These are phyloP conservation scores for Caenorhabditis elegans DNA, from an alignment of 1,140 invertebrate genomes.

Conservation along the genomic window WBcel235 BX284602.5:13108501-13109000, in stretches of 20 bases:
- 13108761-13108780: conserved; percentile 6
- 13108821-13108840: background rate
- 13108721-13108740: background rate
- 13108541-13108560: conserved; percentile 20
- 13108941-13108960: conserved; percentile 29
- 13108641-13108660: conserved; percentile 23
- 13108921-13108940: conserved; percentile 9
- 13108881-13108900: background rate
- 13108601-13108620: conserved; percentile 37
- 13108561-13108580: background rate
- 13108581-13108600: conserved; percentile 12
- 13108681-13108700: conserved; percentile 41
- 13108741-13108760: background rate
- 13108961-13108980: conserved; percentile 18
- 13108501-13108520: conserved; percentile 35
- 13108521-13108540: conserved; percentile 15
- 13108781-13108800: conserved; percentile 5
- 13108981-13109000: background rate
- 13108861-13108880: background rate
- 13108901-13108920: conserved; percentile 38
- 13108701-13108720: background rate
- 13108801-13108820: conserved; percentile 24
- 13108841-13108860: conserved; percentile 14
- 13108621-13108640: background rate
- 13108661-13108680: conserved; percentile 39